These are phyloP conservation scores for Ceratosolen solmsi DNA, from an alignment of 1,140 invertebrate species.

Conservation along the genomic window DNA sequence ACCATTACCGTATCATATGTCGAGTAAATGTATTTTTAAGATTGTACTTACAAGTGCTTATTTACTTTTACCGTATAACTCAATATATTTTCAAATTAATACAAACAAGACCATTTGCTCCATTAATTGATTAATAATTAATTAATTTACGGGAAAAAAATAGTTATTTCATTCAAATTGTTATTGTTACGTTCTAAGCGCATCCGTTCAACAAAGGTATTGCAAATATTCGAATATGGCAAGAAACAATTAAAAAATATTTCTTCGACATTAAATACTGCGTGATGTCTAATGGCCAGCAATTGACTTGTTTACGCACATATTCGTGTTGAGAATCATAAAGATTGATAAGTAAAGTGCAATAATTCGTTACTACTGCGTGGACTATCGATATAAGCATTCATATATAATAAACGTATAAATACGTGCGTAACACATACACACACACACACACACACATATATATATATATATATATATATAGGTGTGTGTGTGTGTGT, in stretches of 20 bases:
- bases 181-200: too few species aligned
- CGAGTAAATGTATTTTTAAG: slow-evolving; percentile 9
- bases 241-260: slow-evolving; percentile 5
- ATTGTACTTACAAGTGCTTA: background rate
- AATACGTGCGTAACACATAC: too few species aligned
- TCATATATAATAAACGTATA: background rate
- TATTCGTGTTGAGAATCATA: slow-evolving; percentile 3
- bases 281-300: background rate
- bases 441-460: too few species aligned
- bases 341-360: slow-evolving; percentile 5
- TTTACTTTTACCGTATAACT: background rate
- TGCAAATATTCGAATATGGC: background rate
- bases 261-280: background rate
- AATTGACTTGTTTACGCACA: slow-evolving; percentile 22
- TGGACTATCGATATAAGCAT: background rate
- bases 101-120: background rate
- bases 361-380: background rate
- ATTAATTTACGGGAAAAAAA: too few species aligned
- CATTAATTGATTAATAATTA: too few species aligned
- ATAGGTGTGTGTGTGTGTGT: too few species aligned
- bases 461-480: too few species aligned
- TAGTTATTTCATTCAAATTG: too few species aligned
- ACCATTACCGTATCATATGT: background rate
- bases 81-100: background rate
- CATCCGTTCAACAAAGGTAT: background rate